Evolutionary conservation across 2,113 vertebrate species (phyloP), one percentile per base, ranked within the genome.

Genomic region (Gopherus flavomarginatus): DNA sequence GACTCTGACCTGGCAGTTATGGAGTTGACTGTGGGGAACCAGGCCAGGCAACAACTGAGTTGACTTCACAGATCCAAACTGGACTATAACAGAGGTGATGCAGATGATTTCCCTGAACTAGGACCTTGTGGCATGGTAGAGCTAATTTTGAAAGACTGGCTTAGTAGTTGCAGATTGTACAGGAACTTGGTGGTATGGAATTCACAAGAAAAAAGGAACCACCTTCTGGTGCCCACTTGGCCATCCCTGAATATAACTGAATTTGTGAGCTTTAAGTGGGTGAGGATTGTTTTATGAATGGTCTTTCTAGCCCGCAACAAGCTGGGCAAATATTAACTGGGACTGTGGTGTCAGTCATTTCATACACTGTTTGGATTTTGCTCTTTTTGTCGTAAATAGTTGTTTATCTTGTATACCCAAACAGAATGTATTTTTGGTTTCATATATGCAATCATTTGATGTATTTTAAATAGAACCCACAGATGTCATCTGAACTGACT

Each of bases 21-120:
- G 50, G 8, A 91, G 17, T 44, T 54, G 79, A 75, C 13, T 62
- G 29, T 62, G 59, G 59, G 78, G 11, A 91, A 85, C 44, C 11
- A 77, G 81, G 44, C 21, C 52, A 94, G 44, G 3, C 38, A 69
- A 19, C 14, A 7, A 59, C n/a, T 0, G 0, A 22, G 44, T 1
- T 50, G 49, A 57, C 13, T 92, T 88, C 31, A 57, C 2, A 49
- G 22, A 3, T 26, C 13, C 0, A 1, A 13, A 42, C 31, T 62
- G 29, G 13, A 31, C 27, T 35, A 72, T 35, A 72, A 42, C 19
- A 42, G 21, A 75, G 21, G 35, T 42, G 38, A 11, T 42, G 69
- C 17, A 75, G n/a, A 11, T 42, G 10, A 72, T 22, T 72, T 72
- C 21, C 69, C 69, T 72, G 69, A 38, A 72, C 21, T 72, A n/a